phyloP scores from a whole-genome alignment of 2,797 vertebrate genomes.

The Eptatretus atami region DNA sequence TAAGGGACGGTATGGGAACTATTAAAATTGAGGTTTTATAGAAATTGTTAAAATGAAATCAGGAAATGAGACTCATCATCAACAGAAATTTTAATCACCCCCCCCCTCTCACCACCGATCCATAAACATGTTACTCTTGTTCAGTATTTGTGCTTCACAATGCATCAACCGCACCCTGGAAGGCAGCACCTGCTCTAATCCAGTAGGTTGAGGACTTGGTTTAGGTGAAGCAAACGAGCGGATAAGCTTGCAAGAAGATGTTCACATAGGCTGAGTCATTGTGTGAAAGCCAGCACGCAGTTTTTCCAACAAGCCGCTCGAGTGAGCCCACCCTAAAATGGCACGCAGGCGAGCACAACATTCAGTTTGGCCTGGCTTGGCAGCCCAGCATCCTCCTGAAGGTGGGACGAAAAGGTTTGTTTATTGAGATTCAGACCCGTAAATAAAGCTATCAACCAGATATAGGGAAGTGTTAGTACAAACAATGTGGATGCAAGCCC shows the following conservation, averaged over 20 bases:
- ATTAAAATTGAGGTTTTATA: no score
- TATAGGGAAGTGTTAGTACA: no score
- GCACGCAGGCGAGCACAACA: not conserved
- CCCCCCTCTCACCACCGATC: no score
- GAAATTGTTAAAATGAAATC: no score
- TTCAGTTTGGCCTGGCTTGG: not conserved
- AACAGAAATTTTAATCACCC: no score
- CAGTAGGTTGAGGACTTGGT: conserved; percentile 1
- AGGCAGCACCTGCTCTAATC: not conserved
- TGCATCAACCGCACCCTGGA: not conserved
- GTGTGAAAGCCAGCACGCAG: not conserved
- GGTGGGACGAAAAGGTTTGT: no score
- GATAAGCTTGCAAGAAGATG: conserved; percentile 1
- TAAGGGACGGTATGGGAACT: no score
- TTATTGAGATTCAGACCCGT: no score
- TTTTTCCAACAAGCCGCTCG: not conserved
- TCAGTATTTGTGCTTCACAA: not conserved
- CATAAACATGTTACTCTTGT: no score
- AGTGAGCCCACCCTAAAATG: not conserved
- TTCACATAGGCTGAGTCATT: not conserved
- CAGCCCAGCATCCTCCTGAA: not conserved
- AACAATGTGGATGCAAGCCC: no score
- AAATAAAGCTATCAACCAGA: no score
- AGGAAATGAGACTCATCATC: no score
- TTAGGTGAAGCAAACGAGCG: not conserved